Percentiles rank a stretch among this genome's conserved stretches.
Conservation (phyloP, 2,113 vertebrate genomes). For the Orthochromis malagaraziensis region DNA sequence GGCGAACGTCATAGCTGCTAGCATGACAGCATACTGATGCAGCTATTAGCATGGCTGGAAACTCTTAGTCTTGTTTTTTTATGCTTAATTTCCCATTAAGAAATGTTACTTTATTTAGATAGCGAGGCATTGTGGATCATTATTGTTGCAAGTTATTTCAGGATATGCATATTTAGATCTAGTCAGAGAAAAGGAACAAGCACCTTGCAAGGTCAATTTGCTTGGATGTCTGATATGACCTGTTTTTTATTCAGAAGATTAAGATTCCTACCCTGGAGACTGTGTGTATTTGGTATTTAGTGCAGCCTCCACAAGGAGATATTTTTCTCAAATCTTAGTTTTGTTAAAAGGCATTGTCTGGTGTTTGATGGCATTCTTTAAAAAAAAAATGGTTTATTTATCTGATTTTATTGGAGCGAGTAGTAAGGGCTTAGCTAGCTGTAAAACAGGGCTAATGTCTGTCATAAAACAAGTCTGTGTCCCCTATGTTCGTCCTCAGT, state of each 20-base stretch:
- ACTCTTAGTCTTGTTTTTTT: neutral
- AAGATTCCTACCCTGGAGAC: neutral
- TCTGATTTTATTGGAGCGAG: neutral
- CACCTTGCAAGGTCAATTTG: neutral
- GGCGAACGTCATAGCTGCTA: neutral
- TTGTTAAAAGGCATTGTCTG: neutral
- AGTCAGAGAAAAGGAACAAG: neutral
- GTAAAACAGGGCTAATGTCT: constrained; percentile 38
- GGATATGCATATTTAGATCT: neutral
- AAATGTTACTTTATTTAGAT: neutral
- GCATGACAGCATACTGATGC: neutral
- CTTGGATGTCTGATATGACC: neutral
- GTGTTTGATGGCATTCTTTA: neutral
- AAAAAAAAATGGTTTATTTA: neutral
- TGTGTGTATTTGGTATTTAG: neutral
- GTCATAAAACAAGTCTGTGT: constrained; percentile 50
- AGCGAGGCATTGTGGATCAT: neutral
- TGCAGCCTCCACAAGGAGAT: neutral
- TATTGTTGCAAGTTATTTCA: neutral
- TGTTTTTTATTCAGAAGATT: neutral
- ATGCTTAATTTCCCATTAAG: neutral
- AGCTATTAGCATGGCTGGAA: neutral
- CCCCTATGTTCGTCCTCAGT: constrained; percentile 31
- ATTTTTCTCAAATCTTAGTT: neutral
- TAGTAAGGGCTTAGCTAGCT: neutral